phyloP scores from a whole-genome alignment of 2,797 vertebrate species.

The Macrochelys suwanniensis region DNA sequence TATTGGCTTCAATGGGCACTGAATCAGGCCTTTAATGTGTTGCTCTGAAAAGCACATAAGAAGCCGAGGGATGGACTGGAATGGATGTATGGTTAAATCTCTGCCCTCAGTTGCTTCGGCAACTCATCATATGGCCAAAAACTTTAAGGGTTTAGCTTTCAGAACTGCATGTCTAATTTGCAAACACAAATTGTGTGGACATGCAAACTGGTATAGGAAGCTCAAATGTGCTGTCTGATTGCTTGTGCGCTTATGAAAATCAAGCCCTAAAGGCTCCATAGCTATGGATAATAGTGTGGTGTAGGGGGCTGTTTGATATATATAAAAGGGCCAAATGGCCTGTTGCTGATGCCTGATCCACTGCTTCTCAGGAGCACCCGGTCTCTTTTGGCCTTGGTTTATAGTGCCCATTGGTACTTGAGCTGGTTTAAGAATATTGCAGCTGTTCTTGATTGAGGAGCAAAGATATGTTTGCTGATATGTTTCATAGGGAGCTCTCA shows the following conservation, averaged over 20 bases:
- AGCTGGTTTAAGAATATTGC: accelerated
- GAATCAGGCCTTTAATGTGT: not conserved
- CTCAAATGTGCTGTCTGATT: not conserved
- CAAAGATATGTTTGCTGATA: not conserved
- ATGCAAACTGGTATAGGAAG: not conserved
- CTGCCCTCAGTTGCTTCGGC: not conserved
- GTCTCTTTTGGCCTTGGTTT: not conserved
- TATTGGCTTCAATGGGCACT: not conserved
- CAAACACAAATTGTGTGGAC: not conserved
- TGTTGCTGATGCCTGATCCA: not conserved
- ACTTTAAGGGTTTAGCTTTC: not conserved
- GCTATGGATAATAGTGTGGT: not conserved
- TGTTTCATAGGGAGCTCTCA: not conserved
- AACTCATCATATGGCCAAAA: not conserved
- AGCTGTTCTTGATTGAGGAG: not conserved
- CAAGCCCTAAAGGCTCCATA: not conserved
- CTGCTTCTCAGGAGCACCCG: not conserved
- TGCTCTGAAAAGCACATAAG: not conserved
- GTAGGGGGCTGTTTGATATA: not conserved
- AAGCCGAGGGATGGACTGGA: not conserved
- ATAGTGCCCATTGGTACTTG: accelerated
- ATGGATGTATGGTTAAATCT: not conserved
- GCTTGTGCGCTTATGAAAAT: not conserved
- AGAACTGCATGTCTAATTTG: not conserved
- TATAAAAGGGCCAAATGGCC: not conserved